These are phyloP conservation scores for Gambusia holbrooki DNA, from an alignment of 2,113 vertebrate species.

Conservation along the genomic window DNA sequence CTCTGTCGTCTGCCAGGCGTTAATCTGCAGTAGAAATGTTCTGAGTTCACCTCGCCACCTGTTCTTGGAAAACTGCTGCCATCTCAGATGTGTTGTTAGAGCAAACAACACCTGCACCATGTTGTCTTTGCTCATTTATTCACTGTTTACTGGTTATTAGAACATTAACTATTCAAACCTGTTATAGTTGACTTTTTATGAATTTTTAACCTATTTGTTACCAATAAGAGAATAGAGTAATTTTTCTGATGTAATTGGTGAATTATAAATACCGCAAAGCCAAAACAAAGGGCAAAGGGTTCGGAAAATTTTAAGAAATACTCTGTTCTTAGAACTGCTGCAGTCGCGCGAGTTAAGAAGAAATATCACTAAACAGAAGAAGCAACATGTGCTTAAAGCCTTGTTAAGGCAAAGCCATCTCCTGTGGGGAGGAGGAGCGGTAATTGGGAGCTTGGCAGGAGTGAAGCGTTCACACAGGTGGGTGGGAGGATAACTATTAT, in stretches of 20 bases:
- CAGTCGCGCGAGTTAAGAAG: neutral
- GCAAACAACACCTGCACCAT: neutral
- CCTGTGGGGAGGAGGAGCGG: slow-evolving; percentile 21
- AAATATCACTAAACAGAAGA: slow-evolving; percentile 11
- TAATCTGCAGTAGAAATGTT: slow-evolving; percentile 25
- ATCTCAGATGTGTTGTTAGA: slow-evolving; percentile 45
- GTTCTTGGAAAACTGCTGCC: slow-evolving; percentile 29
- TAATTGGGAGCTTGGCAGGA: slow-evolving; percentile 37
- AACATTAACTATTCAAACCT: too few relatives aligned
- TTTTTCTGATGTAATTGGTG: too few relatives aligned
- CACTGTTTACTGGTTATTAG: neutral
- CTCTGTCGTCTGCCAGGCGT: neutral
- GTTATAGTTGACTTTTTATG: too few relatives aligned
- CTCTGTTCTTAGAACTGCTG: neutral
- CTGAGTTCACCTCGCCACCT: slow-evolving; percentile 25
- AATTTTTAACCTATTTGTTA: too few relatives aligned
- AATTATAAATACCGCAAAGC: too few relatives aligned
- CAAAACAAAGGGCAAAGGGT: neutral
- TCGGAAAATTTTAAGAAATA: neutral
- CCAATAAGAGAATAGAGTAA: too few relatives aligned
- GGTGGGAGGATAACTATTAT: neutral
- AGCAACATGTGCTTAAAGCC: slow-evolving; percentile 56
- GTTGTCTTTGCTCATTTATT: neutral
- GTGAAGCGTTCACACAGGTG: neutral
- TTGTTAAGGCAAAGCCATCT: slow-evolving; percentile 30